Evolutionary conservation across 2,888 invertebrate genomes (phyloP).

Genomic region (Neoascia interrupta): DNA sequence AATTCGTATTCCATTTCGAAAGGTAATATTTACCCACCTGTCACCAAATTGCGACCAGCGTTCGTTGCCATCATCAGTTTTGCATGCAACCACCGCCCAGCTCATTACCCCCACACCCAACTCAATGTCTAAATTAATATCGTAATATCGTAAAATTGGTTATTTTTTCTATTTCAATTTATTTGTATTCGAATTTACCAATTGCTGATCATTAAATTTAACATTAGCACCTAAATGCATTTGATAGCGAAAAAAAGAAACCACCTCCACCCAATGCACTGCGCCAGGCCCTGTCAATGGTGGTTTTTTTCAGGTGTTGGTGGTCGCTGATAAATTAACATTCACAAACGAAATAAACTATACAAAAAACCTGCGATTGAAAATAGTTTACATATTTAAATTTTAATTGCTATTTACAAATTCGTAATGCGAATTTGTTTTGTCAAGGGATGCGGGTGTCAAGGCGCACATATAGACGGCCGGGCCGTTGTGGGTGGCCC

Average conservation of each 20-base stretch:
- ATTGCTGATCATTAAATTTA: slow-evolving; percentile 52
- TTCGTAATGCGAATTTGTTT: slow-evolving; percentile 69
- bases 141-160: slow-evolving; percentile 54
- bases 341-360: slow-evolving; percentile 53
- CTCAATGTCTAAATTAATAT: slow-evolving; percentile 67
- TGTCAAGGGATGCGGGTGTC: slow-evolving; percentile 61
- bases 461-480: too few species aligned
- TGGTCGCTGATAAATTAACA: slow-evolving; percentile 68
- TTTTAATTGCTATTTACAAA: slow-evolving; percentile 70
- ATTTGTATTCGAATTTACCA: slow-evolving; percentile 50
- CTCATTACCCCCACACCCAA: slow-evolving; percentile 49
- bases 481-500: not conserved
- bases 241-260: slow-evolving; percentile 5
- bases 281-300: slow-evolving; percentile 6
- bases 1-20: too few species aligned
- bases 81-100: slow-evolving; percentile 6
- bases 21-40: slow-evolving; percentile 64
- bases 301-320: slow-evolving; percentile 43
- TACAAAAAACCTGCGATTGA: slow-evolving; percentile 51
- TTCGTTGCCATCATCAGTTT: slow-evolving; percentile 55
- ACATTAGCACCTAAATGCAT: slow-evolving; percentile 27
- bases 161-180: slow-evolving; percentile 57
- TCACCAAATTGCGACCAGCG: slow-evolving; percentile 59
- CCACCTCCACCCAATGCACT: slow-evolving; percentile 1
- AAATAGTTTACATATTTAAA: slow-evolving; percentile 70